Conservation (phyloP, 2,888 invertebrate genomes). For the Brachyptera putata region DNA sequence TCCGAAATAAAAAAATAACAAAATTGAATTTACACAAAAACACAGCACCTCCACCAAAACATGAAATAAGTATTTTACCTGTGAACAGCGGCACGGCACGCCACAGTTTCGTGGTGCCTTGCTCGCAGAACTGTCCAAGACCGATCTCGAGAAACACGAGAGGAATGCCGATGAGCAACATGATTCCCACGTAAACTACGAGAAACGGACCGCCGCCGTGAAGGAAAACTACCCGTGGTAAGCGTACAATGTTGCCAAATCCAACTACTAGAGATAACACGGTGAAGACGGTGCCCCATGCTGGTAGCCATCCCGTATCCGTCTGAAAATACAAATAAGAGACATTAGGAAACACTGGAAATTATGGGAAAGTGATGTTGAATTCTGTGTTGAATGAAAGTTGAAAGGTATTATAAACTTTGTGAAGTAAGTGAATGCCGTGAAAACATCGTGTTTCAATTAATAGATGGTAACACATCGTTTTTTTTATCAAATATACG, state of each 20-base stretch:
- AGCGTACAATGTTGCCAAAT: conserved; percentile 55
- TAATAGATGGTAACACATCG: too few relatives aligned
- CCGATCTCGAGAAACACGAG: conserved; percentile 58
- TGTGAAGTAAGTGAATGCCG: too few relatives aligned
- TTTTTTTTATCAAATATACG: too few relatives aligned
- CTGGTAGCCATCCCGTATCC: conserved; percentile 43
- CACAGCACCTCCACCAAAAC: too few relatives aligned
- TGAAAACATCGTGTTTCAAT: too few relatives aligned
- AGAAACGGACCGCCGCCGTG: conserved; percentile 58
- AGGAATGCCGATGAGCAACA: conserved; percentile 53
- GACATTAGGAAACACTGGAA: too few relatives aligned
- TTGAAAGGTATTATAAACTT: too few relatives aligned
- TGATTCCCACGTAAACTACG: conserved; percentile 49
- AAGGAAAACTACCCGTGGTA: conserved; percentile 54
- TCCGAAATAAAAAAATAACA: too few relatives aligned
- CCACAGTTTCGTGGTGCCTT: conserved; percentile 61
- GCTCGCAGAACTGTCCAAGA: conserved; percentile 60
- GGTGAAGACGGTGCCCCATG: conserved; percentile 48
- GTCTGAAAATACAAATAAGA: conserved; percentile 41
- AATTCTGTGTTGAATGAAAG: too few relatives aligned
- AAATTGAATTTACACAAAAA: too few relatives aligned
- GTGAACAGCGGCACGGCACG: conserved; percentile 61
- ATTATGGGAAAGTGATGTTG: too few relatives aligned
- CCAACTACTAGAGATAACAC: conserved; percentile 55
- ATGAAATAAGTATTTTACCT: too few relatives aligned